These are phyloP conservation scores for Diplogasteroides magnus DNA, from an alignment of 1,140 invertebrate genomes.

Conservation along the genomic window DNA sequence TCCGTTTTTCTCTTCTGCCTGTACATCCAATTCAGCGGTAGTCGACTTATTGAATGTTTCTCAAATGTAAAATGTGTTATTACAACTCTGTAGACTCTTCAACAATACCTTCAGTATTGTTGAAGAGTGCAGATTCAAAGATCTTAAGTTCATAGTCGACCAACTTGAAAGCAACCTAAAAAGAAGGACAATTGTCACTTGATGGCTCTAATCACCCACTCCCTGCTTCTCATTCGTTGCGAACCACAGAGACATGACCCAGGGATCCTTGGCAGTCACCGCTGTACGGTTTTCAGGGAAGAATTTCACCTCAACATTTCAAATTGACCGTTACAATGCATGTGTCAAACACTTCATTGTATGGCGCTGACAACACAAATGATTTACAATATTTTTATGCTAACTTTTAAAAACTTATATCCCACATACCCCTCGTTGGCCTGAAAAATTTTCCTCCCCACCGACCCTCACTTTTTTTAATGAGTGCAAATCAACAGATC, in stretches of 20 bases:
- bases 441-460: too few relatives aligned
- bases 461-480: neutral
- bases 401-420: too few relatives aligned
- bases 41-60: neutral
- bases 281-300: neutral
- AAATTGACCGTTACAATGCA: too few relatives aligned
- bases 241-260: neutral
- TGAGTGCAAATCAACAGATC: neutral
- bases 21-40: neutral
- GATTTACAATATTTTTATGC: too few relatives aligned
- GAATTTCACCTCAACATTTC: slow-evolving; percentile 14
- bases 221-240: neutral
- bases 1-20: neutral
- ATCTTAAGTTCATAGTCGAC: slow-evolving; percentile 26
- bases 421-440: too few relatives aligned
- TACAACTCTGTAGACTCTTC: neutral
- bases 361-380: too few relatives aligned
- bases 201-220: slow-evolving; percentile 19
- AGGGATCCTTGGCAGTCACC: neutral
- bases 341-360: too few relatives aligned
- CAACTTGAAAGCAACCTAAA: slow-evolving; percentile 23
- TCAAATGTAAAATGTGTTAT: neutral
- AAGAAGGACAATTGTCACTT: slow-evolving; percentile 13
- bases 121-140: neutral
- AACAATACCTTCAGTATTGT: neutral